Conservation (phyloP, 2,797 vertebrate species). For the Toxotes lorentzi region DNA sequence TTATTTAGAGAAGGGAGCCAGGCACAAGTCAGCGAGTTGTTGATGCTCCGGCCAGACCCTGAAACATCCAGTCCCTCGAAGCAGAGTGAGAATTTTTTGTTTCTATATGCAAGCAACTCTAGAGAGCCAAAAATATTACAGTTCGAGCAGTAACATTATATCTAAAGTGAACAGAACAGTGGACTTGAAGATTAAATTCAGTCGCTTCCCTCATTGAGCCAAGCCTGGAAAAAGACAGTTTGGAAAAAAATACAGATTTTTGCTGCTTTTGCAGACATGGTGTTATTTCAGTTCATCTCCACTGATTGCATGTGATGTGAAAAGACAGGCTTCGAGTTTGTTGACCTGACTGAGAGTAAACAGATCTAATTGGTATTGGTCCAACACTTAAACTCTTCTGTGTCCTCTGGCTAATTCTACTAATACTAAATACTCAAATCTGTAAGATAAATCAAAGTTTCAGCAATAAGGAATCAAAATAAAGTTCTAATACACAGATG, state of each 20-base stretch:
- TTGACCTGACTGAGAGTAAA: slow-evolving; percentile 34
- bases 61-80: background rate
- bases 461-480: background rate
- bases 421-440: background rate
- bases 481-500: background rate
- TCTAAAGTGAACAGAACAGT: background rate
- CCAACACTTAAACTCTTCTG: slow-evolving; percentile 9
- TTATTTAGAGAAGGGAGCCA: background rate
- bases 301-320: slow-evolving; percentile 12
- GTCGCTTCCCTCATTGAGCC: background rate
- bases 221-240: background rate
- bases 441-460: background rate
- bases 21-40: background rate
- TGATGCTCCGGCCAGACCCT: background rate
- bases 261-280: background rate
- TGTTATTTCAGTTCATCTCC: background rate
- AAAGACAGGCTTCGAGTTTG: slow-evolving; percentile 20
- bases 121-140: slow-evolving; percentile 11
- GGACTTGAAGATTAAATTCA: background rate
- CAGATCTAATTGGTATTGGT: background rate
- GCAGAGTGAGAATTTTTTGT: background rate
- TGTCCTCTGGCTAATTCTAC: background rate
- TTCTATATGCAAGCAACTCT: background rate
- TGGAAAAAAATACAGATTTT: background rate
- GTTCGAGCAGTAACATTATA: background rate